Evolutionary conservation across 2,888 invertebrate species (phyloP).

Genomic region (Clistopyga incitator): DNA sequence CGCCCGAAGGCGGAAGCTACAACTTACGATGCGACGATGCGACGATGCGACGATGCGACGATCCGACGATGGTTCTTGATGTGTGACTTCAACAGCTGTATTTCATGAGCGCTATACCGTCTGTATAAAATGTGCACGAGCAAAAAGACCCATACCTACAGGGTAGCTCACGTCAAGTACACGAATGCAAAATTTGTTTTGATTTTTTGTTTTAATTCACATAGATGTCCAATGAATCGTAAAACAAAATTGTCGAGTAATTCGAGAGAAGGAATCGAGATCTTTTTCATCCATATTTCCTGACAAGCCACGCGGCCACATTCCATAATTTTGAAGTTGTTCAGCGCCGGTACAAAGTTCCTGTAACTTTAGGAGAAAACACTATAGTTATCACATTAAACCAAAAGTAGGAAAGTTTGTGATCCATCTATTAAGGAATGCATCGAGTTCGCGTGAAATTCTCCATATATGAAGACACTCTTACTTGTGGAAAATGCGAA

Average conservation of each 20-base stretch:
- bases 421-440: neutral
- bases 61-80: conserved; percentile 73
- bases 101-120: conserved; percentile 53
- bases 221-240: too few relatives aligned
- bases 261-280: too few relatives aligned
- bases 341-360: too few relatives aligned
- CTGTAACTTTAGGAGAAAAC: too few relatives aligned
- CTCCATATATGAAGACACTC: conserved; percentile 10
- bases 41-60: conserved; percentile 75
- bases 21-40: conserved; percentile 76
- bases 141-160: conserved; percentile 1
- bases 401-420: too few relatives aligned
- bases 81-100: conserved; percentile 69
- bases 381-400: too few relatives aligned
- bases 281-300: too few relatives aligned
- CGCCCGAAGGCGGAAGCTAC: conserved; percentile 68
- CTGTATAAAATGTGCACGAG: conserved; percentile 44
- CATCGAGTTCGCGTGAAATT: neutral
- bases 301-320: too few relatives aligned
- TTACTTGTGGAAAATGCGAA: conserved; percentile 46
- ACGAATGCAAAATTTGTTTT: neutral
- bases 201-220: neutral
- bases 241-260: too few relatives aligned
- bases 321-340: too few relatives aligned
- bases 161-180: neutral